Percentiles rank a stretch among this genome's conserved stretches.
Evolutionary conservation across 2,797 vertebrate genomes (phyloP).

Genomic region (Mergus octosetaceus): DNA sequence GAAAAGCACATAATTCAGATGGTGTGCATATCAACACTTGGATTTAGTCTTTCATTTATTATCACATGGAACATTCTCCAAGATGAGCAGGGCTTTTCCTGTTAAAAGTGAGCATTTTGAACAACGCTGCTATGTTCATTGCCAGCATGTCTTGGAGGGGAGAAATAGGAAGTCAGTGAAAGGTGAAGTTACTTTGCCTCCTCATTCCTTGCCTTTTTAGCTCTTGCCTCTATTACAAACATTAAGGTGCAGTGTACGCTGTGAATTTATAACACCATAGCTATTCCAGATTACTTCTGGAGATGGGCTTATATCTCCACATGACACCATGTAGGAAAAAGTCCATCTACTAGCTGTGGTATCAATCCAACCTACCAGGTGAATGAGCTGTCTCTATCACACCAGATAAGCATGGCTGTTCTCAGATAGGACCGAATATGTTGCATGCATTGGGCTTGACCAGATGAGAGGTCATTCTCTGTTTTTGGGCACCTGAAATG

Average conservation of each 20-base stretch:
- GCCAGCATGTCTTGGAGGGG: not conserved
- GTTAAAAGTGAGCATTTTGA: not conserved
- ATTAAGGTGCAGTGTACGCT: fast-evolving
- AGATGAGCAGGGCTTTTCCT: not conserved
- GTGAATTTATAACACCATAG: not conserved
- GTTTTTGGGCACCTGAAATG: not conserved
- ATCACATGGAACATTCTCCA: not conserved
- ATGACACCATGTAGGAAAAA: not conserved
- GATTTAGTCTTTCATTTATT: not conserved
- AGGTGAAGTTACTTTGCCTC: not conserved
- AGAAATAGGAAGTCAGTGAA: not conserved
- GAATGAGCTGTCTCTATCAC: not conserved
- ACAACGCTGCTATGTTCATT: not conserved
- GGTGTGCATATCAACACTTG: not conserved
- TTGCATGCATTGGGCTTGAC: not conserved
- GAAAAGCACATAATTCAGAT: not conserved
- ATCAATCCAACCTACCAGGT: not conserved
- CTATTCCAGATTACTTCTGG: not conserved
- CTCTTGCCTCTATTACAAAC: not conserved
- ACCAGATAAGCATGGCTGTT: not conserved
- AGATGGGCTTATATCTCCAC: not conserved
- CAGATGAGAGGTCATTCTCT: not conserved
- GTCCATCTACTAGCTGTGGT: not conserved
- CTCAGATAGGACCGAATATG: not conserved
- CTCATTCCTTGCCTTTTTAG: not conserved